These are phyloP conservation scores for Meloidogyne exigua DNA, from an alignment of 1,140 invertebrate species.

Conservation along the genomic window DNA sequence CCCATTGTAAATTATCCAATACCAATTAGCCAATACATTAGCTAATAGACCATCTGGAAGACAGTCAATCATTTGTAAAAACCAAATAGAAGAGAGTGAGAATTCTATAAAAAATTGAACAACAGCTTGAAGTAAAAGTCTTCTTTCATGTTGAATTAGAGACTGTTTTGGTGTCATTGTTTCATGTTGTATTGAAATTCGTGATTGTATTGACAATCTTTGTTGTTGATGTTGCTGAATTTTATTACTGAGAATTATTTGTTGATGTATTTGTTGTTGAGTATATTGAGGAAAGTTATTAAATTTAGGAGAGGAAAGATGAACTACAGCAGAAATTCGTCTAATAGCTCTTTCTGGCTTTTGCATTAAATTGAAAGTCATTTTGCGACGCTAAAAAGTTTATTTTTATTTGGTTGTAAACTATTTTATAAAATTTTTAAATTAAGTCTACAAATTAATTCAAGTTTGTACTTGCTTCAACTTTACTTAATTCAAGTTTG, in stretches of 20 bases:
- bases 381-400: background rate
- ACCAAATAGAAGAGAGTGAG: background rate
- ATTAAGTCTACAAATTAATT: background rate
- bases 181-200: background rate
- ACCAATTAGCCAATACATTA: constrained; percentile 1
- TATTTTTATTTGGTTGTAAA: background rate
- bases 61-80: background rate
- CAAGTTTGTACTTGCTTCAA: background rate
- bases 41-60: background rate
- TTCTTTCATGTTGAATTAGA: background rate
- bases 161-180: background rate
- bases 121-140: background rate
- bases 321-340: background rate
- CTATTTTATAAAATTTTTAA: too few species aligned
- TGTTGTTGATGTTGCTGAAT: background rate
- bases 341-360: background rate
- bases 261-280: background rate
- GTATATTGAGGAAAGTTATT: background rate
- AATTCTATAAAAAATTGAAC: constrained; percentile 9
- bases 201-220: background rate
- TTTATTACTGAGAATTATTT: background rate
- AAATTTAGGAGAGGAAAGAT: background rate
- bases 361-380: background rate
- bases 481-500: background rate
- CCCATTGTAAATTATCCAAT: constrained; percentile 12